Evolutionary conservation across 2,888 invertebrate genomes (phyloP).

Genomic region (Dryobotodes eremita): DNA sequence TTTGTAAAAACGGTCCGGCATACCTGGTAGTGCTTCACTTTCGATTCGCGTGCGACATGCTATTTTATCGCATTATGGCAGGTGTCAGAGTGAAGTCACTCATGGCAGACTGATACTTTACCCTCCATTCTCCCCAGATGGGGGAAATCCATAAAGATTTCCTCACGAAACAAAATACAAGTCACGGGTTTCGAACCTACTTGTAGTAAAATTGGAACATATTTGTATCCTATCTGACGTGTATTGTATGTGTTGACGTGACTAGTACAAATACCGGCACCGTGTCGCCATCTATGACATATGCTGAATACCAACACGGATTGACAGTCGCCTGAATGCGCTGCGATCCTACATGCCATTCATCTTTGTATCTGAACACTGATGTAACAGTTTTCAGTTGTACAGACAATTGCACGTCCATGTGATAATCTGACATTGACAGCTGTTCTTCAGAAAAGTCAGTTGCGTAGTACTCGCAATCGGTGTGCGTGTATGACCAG

Average conservation of each 20-base stretch:
- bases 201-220: not conserved
- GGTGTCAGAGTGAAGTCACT: no score
- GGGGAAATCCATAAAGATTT: no score
- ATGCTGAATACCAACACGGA: not conserved
- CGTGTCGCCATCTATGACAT: conserved; percentile 29
- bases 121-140: no score
- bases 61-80: no score
- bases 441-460: no score
- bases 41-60: no score
- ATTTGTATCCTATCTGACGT: not conserved
- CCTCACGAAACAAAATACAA: not conserved
- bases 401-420: not conserved
- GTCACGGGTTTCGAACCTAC: not conserved
- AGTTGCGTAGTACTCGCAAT: no score
- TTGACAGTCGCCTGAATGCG: conserved; percentile 26
- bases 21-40: no score
- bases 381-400: not conserved
- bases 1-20: no score
- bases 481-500: no score
- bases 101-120: no score
- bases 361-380: not conserved
- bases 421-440: not conserved
- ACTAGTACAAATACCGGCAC: not conserved
- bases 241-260: not conserved
- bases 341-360: conserved; percentile 16